These are phyloP conservation scores for Lymantria monacha DNA, from an alignment of 2,888 invertebrate genomes.

Conservation along the genomic window DNA sequence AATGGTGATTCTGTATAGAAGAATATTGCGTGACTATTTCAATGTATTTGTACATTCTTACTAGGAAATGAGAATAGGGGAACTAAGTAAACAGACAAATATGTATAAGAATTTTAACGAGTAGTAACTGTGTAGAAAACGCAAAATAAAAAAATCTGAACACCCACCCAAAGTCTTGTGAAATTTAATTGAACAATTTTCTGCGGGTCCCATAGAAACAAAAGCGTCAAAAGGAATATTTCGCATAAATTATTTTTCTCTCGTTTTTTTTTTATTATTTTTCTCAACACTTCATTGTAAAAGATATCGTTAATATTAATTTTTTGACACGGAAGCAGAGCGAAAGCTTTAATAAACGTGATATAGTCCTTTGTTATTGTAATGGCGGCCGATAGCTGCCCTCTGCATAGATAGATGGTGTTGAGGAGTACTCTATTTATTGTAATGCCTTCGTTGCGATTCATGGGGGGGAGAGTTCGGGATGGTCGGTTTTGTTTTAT, in stretches of 20 bases:
- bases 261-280: slow-evolving; percentile 68
- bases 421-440: slow-evolving; percentile 26
- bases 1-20: slow-evolving; percentile 31
- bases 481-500: slow-evolving; percentile 5
- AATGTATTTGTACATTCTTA: slow-evolving; percentile 9
- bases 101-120: slow-evolving; percentile 1
- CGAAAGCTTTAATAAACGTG: slow-evolving; percentile 68
- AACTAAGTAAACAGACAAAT: slow-evolving; percentile 4
- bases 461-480: slow-evolving; percentile 15
- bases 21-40: slow-evolving; percentile 30
- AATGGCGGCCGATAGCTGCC: slow-evolving; percentile 52
- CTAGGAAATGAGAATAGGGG: not conserved
- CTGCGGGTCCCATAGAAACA: slow-evolving; percentile 53
- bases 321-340: slow-evolving; percentile 76
- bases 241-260: slow-evolving; percentile 73
- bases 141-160: slow-evolving; percentile 30
- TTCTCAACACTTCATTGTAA: slow-evolving; percentile 73
- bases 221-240: slow-evolving; percentile 76
- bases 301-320: slow-evolving; percentile 82
- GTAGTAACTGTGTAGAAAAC: slow-evolving; percentile 8
- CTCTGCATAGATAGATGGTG: slow-evolving; percentile 25
- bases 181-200: slow-evolving; percentile 69
- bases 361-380: slow-evolving; percentile 76
- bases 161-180: slow-evolving; percentile 36
- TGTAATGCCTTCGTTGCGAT: slow-evolving; percentile 19